These are phyloP conservation scores for Nudaria mundana DNA, from an alignment of 2,888 invertebrate genomes.

Conservation along the genomic window DNA sequence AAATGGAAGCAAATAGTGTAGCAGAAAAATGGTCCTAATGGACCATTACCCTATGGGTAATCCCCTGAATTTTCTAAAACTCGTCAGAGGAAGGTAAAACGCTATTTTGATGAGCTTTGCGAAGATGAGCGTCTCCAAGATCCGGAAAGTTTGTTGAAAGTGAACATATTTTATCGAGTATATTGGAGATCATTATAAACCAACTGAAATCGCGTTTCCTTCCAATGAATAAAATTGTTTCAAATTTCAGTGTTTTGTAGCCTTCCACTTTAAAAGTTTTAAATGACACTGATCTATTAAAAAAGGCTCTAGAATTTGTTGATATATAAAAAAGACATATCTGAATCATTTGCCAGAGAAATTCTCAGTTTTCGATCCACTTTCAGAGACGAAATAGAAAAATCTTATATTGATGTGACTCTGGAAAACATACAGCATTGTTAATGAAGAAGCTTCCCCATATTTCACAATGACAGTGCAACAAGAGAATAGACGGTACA, in stretches of 20 bases:
- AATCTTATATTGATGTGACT: too few species aligned
- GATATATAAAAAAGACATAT: too few species aligned
- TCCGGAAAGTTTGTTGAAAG: constrained; percentile 21
- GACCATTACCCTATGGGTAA: too few species aligned
- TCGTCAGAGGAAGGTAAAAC: constrained; percentile 18
- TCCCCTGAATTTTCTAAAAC: constrained; percentile 2
- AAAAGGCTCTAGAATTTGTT: too few species aligned
- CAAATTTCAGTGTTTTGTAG: constrained; percentile 19
- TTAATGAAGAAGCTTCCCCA: too few species aligned
- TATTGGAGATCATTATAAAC: constrained; percentile 21
- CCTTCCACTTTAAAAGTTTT: constrained; percentile 17
- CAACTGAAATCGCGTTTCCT: constrained; percentile 22
- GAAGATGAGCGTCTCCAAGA: constrained; percentile 19
- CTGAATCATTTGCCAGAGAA: too few species aligned
- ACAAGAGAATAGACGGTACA: too few species aligned
- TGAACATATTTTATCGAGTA: constrained; percentile 24
- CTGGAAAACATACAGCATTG: too few species aligned
- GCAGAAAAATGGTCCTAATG: background rate
- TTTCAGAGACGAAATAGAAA: too few species aligned
- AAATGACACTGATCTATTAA: constrained; percentile 17
- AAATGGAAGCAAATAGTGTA: background rate
- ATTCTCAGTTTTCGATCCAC: too few species aligned
- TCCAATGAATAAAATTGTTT: constrained; percentile 17
- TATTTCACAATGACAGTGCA: too few species aligned
- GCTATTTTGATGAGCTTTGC: too few species aligned